These are phyloP conservation scores for Herminia tarsipennalis DNA, from an alignment of 2,888 invertebrate genomes.

Conservation along the genomic window DNA sequence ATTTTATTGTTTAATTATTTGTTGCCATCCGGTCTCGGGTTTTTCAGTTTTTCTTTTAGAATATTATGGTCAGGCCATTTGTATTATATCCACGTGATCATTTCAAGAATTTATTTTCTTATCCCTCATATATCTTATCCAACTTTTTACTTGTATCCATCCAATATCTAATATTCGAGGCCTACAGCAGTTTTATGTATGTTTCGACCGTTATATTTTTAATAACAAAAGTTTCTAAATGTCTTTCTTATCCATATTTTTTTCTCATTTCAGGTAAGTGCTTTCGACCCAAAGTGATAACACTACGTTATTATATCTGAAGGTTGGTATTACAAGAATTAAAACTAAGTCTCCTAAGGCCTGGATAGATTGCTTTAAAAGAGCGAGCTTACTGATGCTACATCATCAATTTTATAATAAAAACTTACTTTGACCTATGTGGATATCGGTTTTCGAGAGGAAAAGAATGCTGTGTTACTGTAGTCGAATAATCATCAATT, in stretches of 20 bases:
- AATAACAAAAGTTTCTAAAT: constrained; percentile 15
- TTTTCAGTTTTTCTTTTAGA: constrained; percentile 23
- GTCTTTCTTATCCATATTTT: constrained; percentile 20
- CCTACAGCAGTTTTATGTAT: constrained; percentile 2
- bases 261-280: constrained; percentile 41
- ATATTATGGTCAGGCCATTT: constrained; percentile 1
- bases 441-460: too few relatives aligned
- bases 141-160: constrained; percentile 1
- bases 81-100: constrained; percentile 12
- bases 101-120: constrained; percentile 11
- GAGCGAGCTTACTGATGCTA: too few relatives aligned
- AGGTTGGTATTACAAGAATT: constrained; percentile 27
- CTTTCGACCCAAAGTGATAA: not conserved
- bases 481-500: too few relatives aligned
- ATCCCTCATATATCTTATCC: constrained; percentile 1
- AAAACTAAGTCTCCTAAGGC: too few relatives aligned
- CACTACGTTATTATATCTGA: not conserved
- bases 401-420: too few relatives aligned
- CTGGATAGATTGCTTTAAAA: too few relatives aligned
- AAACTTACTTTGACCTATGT: too few relatives aligned
- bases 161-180: constrained; percentile 2
- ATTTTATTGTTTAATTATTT: constrained; percentile 56
- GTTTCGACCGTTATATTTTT: constrained; percentile 6
- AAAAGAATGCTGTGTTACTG: too few relatives aligned
- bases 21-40: constrained; percentile 21